Percentiles rank a stretch among this genome's conserved stretches.
Evolutionary conservation across 2,113 vertebrate species (phyloP).

Genomic region (Gasterosteus nipponicus): DNA sequence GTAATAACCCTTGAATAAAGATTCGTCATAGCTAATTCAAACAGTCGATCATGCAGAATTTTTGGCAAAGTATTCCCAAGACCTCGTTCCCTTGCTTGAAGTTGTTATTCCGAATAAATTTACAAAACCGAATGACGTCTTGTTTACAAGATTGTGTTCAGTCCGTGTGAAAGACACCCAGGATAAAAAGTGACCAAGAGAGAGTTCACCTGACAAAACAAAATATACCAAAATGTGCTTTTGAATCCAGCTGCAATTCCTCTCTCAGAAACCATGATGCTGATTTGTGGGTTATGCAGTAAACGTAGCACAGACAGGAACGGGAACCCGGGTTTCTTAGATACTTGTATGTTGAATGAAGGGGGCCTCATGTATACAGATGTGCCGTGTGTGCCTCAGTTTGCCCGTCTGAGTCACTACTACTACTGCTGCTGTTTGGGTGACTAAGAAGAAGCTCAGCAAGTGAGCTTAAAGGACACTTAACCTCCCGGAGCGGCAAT

Average conservation of each 20-base stretch:
- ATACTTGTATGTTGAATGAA: constrained; percentile 8
- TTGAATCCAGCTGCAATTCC: constrained; percentile 20
- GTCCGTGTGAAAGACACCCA: constrained; percentile 10
- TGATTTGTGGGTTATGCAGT: constrained; percentile 32
- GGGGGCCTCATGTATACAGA: neutral
- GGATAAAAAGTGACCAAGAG: constrained; percentile 8
- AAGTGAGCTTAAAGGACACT: constrained; percentile 33
- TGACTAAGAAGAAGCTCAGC: constrained; percentile 37
- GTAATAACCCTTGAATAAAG: constrained; percentile 19
- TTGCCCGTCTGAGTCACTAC: neutral
- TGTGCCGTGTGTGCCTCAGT: neutral
- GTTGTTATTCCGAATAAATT: neutral
- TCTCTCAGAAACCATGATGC: constrained; percentile 35
- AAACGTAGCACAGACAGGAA: constrained; percentile 8
- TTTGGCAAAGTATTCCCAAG: neutral
- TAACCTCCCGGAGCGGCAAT: constrained; percentile 37
- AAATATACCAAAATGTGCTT: constrained; percentile 20
- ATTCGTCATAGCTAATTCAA: constrained; percentile 21
- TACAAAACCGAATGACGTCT: constrained; percentile 17
- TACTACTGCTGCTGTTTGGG: neutral
- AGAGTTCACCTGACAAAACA: neutral
- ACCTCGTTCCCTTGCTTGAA: neutral
- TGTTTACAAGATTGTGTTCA: constrained; percentile 17
- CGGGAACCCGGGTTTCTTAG: constrained; percentile 13
- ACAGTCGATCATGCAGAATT: neutral